Base-by-base conservation (phyloP, 2,888 invertebrate genomes). In the Meta bourneti region DNA sequence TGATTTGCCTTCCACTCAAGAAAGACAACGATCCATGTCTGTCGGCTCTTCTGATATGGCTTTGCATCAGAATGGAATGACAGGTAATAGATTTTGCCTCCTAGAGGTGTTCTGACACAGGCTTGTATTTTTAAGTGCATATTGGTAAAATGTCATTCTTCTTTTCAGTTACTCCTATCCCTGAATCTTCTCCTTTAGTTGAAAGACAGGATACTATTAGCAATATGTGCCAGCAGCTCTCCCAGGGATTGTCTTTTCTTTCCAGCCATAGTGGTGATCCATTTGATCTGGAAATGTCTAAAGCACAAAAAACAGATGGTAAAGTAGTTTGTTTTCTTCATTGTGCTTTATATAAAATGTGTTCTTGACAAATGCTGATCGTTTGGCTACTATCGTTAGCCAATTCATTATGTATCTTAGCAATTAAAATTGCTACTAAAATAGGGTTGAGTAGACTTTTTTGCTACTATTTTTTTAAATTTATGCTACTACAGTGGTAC, bases 1-100 rank as follows among this genome's bases (percentile, higher is more conserved):
- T 95, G 99, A 99, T 96, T 96, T 99, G 95, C 99, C 99, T 91
- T 99, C 99, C 94, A 99, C 98, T 95, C 95, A 98, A 94, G 98
- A 98, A 95, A 96, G 99, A 94, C 95, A 94, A 88, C 94, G 93
- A 72, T 93, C 93, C 48, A 93, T 94, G 92, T 93, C 93, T 48
- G 90, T 93, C 11, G 93, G 93, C 34, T 93, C 93, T 34, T 89
- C 93, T 13, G 91, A 93, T 75, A 93, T 91, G 87, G 84, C 91
- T 70, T 51, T 78, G 6, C 89, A 90, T 49, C 89, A 92, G 19
- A 93, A 93, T 79, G 90, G 92, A 81, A 75, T 90, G 69, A 82
- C 93, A 81, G 93, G 93, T 92, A 83, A 54, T 20, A 52, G 34
- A 34, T 34, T 34, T 34, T 34, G 34, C 34, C 34, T 34, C 34